These are phyloP conservation scores for Drosophila pseudotakahashii DNA, from an alignment of 2,888 invertebrate genomes.

Conservation along the genomic window DNA sequence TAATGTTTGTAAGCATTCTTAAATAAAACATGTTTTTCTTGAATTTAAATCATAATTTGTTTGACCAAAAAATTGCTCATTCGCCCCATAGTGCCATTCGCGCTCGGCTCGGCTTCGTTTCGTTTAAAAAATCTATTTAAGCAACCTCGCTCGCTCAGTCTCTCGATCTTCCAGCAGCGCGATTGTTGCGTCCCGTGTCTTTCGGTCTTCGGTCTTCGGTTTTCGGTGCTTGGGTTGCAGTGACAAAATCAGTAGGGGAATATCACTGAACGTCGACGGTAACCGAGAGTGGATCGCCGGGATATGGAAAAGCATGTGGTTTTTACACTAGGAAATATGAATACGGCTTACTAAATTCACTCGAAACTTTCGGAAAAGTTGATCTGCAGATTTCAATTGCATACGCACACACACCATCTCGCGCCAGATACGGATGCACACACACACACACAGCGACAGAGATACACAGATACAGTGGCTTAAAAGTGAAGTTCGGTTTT, in stretches of 20 bases:
- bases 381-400: conserved; percentile 17
- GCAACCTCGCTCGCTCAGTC: conserved; percentile 5
- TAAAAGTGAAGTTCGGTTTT: conserved; percentile 44
- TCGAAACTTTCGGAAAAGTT: neutral
- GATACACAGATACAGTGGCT: conserved; percentile 41
- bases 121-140: conserved; percentile 6
- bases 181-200: conserved; percentile 1
- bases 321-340: conserved; percentile 1
- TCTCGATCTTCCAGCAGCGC: conserved; percentile 6
- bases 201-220: neutral
- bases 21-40: no score
- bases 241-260: conserved; percentile 2
- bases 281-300: conserved; percentile 8
- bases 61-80: neutral
- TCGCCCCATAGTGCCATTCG: neutral
- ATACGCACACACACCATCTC: conserved; percentile 12
- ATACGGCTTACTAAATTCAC: neutral
- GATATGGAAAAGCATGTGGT: conserved; percentile 1
- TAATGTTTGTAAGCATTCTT: no score
- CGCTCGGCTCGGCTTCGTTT: neutral
- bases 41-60: no score
- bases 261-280: conserved; percentile 3
- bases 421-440: conserved; percentile 17
- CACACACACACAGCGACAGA: conserved; percentile 7
- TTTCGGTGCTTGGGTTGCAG: neutral